A percentile compares a stretch with the other conserved stretches of the same genome.
These are phyloP conservation scores for Fragum whitleyi DNA, from an alignment of 2,888 invertebrate genomes.

Conservation along the genomic window DNA sequence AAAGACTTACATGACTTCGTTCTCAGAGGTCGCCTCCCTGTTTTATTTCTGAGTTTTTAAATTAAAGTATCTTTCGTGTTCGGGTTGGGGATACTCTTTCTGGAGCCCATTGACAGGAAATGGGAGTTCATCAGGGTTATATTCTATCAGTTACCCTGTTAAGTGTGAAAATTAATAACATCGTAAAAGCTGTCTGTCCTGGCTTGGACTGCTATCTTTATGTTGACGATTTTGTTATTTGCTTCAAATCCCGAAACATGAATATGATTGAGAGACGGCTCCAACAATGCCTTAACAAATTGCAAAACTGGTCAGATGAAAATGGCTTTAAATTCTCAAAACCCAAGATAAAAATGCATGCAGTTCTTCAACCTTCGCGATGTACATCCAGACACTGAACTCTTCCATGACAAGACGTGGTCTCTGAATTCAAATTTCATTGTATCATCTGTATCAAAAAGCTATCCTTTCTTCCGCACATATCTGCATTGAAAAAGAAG, in stretches of 20 bases:
- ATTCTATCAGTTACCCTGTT: constrained; percentile 2
- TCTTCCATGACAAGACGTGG: constrained; percentile 31
- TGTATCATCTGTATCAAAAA: no score
- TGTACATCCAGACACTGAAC: constrained; percentile 25
- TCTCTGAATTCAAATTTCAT: constrained; percentile 46
- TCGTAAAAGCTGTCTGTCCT: not conserved
- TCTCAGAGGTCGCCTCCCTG: not conserved
- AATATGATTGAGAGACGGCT: not conserved
- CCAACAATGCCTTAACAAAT: not conserved
- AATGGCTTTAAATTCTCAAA: constrained; percentile 41
- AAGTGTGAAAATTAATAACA: no score
- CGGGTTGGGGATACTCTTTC: not conserved
- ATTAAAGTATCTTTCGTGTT: not conserved
- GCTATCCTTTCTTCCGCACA: no score
- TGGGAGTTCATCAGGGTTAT: constrained; percentile 3
- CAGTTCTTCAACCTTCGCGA: no score
- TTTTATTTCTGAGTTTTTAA: not conserved
- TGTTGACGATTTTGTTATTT: no score
- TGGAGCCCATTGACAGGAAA: not conserved
- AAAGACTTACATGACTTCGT: not conserved
- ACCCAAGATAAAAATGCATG: not conserved
- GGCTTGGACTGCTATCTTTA: no score
- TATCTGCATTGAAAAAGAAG: no score
- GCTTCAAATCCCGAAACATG: not conserved
- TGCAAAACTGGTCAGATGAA: not conserved